phyloP scores from a whole-genome alignment of 1,140 invertebrate species.

The Anastrepha ludens region DNA sequence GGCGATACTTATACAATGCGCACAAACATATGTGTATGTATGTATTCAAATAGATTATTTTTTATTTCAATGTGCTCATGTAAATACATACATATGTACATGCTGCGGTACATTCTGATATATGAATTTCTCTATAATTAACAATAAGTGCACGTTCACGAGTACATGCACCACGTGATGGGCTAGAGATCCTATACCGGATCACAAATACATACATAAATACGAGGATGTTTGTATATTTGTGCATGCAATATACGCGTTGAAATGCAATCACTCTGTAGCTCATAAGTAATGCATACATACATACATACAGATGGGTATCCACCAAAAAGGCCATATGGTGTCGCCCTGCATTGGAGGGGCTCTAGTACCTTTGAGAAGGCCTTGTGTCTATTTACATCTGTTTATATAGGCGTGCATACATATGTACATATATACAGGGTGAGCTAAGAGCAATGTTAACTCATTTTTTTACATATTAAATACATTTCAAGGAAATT shows the following conservation, averaged over 20 bases:
- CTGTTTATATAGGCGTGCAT: background rate
- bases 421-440: background rate
- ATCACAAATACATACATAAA: background rate
- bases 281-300: background rate
- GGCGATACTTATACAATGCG: background rate
- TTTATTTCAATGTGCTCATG: background rate
- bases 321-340: background rate
- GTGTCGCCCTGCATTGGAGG: background rate
- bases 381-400: background rate
- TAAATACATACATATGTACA: background rate
- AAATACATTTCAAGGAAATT: too few species aligned
- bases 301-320: background rate
- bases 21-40: background rate
- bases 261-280: background rate
- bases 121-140: background rate
- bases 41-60: background rate
- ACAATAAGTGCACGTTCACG: conserved; percentile 28
- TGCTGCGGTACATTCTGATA: background rate
- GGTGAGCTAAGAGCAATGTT: too few species aligned
- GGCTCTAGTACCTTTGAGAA: background rate
- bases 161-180: conserved; percentile 10
- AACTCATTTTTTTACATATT: too few species aligned
- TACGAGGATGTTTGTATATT: background rate
- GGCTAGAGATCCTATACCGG: background rate
- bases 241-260: background rate